Base-by-base conservation (phyloP, 1,140 invertebrate genomes). In the Drosophila prosaltans region DNA sequence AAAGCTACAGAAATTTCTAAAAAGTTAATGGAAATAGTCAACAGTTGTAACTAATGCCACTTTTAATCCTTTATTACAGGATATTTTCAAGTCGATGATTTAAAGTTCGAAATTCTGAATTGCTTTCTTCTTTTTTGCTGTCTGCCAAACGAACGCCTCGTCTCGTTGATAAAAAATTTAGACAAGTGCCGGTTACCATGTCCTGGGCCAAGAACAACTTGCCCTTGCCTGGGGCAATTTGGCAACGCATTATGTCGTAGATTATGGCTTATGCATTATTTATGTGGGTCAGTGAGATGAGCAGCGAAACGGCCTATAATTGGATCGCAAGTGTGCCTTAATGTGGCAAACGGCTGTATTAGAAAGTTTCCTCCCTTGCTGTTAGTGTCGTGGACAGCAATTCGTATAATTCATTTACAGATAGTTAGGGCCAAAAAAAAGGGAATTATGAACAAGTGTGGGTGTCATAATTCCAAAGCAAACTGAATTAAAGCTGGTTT, bases 241-340 rank as follows among this genome's bases (percentile, higher is more conserved):
- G 83, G 83, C 72, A 78, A 72, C 76, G 68, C 72, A 79, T 82
- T 88, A 70, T 86, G 83, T 76, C 80, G 76, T 83, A 89, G 83
- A 86, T 86, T 86, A 86, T 80, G 70, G 80, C 80, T 88, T 69
- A 80, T 86, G 83, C 84, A 86, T 86, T 86, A 89, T 86, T 86
- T 89, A 86, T 86, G 84, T 86, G 84, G 80, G 83, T 80, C 84
- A 83, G 74, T 40, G 36, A 59, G 69, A 67, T 48, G 69, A 78
- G 69, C 75, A 75, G 76, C 73, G 72, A 77, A 88, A 89, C 67
- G 80, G 81, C 80, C 83, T 89, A 83, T 86, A 89, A 86, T 86
- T 86, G 84, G 80, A 78, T 83, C 65, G 65, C 67, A 88, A 86
- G 69, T 83, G 65, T 69, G 69, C 71, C 66, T 74, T 72, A 83